Evolutionary conservation across 2,797 vertebrate genomes (phyloP).

Genomic region (Distichodus sexfasciatus): DNA sequence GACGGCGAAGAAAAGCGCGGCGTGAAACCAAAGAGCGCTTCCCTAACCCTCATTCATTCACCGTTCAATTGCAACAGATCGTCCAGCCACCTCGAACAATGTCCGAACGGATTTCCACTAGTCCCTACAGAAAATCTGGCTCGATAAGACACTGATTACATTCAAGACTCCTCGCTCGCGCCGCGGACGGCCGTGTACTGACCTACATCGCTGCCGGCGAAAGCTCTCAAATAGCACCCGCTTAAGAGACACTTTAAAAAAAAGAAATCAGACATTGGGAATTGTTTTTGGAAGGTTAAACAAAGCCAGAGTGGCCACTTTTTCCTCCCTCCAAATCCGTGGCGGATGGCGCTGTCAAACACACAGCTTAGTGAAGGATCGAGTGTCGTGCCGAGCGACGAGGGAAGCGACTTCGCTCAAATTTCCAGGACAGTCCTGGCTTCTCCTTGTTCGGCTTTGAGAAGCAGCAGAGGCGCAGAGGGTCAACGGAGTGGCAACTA

Average conservation of each 20-base stretch:
- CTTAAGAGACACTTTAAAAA: conserved; percentile 22
- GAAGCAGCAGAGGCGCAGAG: not conserved
- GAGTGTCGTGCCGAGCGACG: conserved; percentile 33
- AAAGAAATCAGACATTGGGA: conserved; percentile 7
- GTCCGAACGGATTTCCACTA: not conserved
- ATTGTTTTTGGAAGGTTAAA: conserved; percentile 22
- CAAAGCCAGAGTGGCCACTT: conserved; percentile 11
- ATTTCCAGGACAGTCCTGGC: conserved; percentile 17
- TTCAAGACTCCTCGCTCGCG: conserved; percentile 15
- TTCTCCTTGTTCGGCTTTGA: conserved; percentile 15
- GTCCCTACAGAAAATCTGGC: conserved; percentile 32
- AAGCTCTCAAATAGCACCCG: not conserved
- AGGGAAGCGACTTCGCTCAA: conserved; percentile 6
- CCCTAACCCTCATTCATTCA: conserved; percentile 15
- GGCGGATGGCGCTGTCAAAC: conserved; percentile 41
- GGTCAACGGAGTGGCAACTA: conserved; percentile 3
- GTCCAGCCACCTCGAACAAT: conserved; percentile 27
- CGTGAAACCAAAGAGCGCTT: conserved; percentile 39
- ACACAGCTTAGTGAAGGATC: conserved; percentile 40
- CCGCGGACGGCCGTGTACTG: not conserved
- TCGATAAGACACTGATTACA: conserved; percentile 3
- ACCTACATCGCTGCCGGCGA: not conserved
- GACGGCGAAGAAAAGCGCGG: conserved; percentile 27
- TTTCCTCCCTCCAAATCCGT: conserved; percentile 20
- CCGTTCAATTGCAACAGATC: conserved; percentile 23